These are phyloP conservation scores for Netelia inedita DNA, from an alignment of 2,888 invertebrate genomes.

Conservation along the genomic window DNA sequence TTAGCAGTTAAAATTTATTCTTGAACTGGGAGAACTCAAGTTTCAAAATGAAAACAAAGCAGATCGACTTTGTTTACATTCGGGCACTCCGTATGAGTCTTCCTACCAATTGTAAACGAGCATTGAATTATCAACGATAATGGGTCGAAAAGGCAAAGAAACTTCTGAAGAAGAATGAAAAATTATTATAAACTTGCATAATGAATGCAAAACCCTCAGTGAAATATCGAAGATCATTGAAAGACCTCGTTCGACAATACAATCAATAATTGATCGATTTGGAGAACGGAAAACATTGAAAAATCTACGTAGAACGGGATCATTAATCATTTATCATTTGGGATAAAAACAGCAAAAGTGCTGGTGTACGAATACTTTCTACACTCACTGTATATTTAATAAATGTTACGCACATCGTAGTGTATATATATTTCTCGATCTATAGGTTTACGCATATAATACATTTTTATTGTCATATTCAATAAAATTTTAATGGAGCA, in stretches of 20 bases:
- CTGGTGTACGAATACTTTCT: conserved; percentile 1
- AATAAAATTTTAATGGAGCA: not conserved
- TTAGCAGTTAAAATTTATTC: not conserved
- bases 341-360: conserved; percentile 3
- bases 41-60: not conserved
- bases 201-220: conserved; percentile 6
- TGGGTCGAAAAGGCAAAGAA: conserved; percentile 13
- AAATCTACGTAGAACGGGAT: conserved; percentile 5
- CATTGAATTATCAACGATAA: conserved; percentile 8
- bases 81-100: not conserved
- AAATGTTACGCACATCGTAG: not conserved
- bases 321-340: not conserved
- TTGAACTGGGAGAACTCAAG: not conserved
- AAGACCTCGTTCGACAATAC: conserved; percentile 4
- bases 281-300: conserved; percentile 1
- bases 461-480: not conserved
- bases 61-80: not conserved
- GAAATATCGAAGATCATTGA: conserved; percentile 7
- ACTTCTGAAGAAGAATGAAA: not conserved
- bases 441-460: not conserved
- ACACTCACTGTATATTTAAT: not conserved
- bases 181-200: not conserved
- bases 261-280: conserved; percentile 12
- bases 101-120: not conserved
- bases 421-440: not conserved